These are phyloP conservation scores for Arctocebus calabarensis DNA, from an alignment of 2,797 vertebrate species.

Conservation along the genomic window DNA sequence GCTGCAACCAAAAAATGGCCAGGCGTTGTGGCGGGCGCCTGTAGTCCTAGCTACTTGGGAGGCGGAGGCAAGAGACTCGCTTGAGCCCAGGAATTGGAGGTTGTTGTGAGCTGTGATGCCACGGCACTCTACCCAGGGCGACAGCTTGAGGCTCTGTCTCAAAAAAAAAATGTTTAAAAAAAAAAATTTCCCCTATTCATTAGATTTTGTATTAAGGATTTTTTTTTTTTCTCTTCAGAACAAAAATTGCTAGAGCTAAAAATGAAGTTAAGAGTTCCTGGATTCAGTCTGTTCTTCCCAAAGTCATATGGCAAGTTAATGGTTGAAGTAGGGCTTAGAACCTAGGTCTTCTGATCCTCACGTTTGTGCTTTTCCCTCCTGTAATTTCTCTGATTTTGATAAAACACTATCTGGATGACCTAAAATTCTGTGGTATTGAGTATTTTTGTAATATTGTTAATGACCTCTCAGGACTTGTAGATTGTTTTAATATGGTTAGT, in stretches of 20 bases:
- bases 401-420: neutral
- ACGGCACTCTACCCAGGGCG: too few species aligned
- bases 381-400: neutral
- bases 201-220: neutral
- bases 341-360: neutral
- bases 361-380: neutral
- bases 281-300: conserved; percentile 29
- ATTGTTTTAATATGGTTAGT: neutral
- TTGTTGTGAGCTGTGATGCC: too few species aligned
- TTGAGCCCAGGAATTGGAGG: too few species aligned
- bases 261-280: neutral
- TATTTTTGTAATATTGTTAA: neutral
- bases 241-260: conserved; percentile 25
- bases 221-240: neutral
- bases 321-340: neutral
- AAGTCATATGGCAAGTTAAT: neutral
- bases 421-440: conserved; percentile 19
- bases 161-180: too few species aligned
- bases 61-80: too few species aligned
- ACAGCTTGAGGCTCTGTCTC: too few species aligned
- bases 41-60: too few species aligned
- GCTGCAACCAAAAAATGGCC: too few species aligned
- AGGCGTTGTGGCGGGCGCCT: too few species aligned
- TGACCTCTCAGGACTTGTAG: neutral
- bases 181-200: neutral